Evolutionary conservation across 2,797 vertebrate genomes (phyloP).

Genomic region (Gila robusta): DNA sequence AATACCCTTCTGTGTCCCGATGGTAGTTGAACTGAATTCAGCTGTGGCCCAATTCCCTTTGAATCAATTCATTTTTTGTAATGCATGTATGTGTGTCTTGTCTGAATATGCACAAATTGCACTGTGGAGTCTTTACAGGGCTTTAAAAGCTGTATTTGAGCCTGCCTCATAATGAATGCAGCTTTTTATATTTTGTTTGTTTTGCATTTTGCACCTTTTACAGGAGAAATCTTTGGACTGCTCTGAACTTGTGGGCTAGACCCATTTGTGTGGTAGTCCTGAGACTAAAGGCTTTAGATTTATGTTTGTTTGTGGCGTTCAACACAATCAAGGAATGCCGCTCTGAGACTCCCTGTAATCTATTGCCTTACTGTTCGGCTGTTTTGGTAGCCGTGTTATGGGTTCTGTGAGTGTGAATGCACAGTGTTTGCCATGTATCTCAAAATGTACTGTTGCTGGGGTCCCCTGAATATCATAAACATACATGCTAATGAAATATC

Average conservation of each 20-base stretch:
- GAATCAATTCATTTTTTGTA: conserved; percentile 42
- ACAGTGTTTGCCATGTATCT: conserved; percentile 37
- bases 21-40: not conserved
- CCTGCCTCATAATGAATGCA: conserved; percentile 33
- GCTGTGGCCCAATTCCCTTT: conserved; percentile 20
- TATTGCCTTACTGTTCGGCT: conserved; percentile 50
- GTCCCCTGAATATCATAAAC: not conserved
- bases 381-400: conserved; percentile 45
- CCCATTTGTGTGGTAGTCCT: not conserved
- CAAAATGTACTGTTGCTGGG: conserved; percentile 43
- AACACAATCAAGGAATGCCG: conserved; percentile 28
- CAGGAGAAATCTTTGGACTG: conserved; percentile 14
- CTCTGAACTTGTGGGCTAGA: conserved; percentile 11
- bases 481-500: conserved; percentile 27
- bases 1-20: not conserved
- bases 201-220: conserved; percentile 58
- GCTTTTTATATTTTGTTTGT: not conserved
- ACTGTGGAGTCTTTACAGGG: conserved; percentile 39
- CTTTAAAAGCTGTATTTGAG: conserved; percentile 40
- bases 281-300: conserved; percentile 14
- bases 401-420: conserved; percentile 52
- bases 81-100: conserved; percentile 47
- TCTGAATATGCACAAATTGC: conserved; percentile 44
- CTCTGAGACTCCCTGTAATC: conserved; percentile 58
- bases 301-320: conserved; percentile 19